Percentiles rank a stretch among this genome's conserved stretches.
Evolutionary conservation across 2,113 vertebrate genomes (phyloP).

Genomic region (Calidris pygmaea): DNA sequence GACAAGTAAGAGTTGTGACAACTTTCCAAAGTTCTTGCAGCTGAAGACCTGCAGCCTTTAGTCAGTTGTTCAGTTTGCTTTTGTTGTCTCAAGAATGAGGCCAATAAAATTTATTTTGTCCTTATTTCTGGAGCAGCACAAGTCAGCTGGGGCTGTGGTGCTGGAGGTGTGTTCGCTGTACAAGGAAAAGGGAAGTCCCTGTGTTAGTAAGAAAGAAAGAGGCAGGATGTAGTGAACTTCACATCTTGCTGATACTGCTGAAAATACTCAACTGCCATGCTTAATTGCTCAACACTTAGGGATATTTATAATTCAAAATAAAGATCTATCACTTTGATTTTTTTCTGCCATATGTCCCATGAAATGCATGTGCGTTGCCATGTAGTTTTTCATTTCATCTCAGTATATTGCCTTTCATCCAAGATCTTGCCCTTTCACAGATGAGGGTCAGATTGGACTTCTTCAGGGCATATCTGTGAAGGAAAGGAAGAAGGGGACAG

Average conservation of each 20-base stretch:
- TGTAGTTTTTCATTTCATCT: background rate
- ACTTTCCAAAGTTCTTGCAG: background rate
- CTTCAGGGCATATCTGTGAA: background rate
- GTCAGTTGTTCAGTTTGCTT: background rate
- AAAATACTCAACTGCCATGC: background rate
- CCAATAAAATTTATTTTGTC: background rate
- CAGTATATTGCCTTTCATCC: background rate
- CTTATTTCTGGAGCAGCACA: background rate
- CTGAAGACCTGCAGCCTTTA: background rate
- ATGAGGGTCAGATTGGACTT: background rate
- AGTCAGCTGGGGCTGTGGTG: background rate
- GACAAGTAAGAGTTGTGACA: background rate
- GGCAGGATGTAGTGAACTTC: background rate
- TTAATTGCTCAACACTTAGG: background rate
- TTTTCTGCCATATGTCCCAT: background rate
- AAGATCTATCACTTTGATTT: background rate
- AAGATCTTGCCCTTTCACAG: background rate
- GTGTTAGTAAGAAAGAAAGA: background rate
- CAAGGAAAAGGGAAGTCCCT: background rate
- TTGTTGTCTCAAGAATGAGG: background rate
- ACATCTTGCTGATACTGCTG: background rate
- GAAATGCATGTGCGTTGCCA: background rate
- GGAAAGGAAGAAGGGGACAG: background rate
- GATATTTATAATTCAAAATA: background rate
- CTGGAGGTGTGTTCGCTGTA: background rate